phyloP scores from a whole-genome alignment of 2,797 vertebrate genomes.

The Scolopax rusticola region DNA sequence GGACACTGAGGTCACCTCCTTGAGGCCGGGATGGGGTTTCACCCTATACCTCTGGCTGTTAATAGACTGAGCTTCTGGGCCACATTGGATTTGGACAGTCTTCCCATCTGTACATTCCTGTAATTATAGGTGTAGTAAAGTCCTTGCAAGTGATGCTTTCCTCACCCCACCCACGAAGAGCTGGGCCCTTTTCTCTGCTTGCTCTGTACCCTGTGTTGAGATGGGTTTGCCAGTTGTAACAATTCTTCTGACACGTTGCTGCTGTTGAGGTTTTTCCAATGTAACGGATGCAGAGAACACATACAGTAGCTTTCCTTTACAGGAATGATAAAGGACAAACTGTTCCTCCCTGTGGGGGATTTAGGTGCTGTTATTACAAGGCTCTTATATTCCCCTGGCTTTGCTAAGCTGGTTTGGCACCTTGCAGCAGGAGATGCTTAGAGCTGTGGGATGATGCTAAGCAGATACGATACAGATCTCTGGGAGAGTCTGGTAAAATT shows the following conservation, averaged over 20 bases:
- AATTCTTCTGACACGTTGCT: neutral
- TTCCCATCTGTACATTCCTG: neutral
- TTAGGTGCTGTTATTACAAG: neutral
- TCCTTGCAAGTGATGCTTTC: neutral
- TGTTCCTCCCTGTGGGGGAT: neutral
- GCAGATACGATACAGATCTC: neutral
- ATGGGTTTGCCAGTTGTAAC: neutral
- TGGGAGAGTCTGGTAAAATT: neutral
- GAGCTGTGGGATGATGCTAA: neutral
- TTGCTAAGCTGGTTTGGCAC: neutral
- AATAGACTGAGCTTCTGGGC: neutral
- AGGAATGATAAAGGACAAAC: neutral
- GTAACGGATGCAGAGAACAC: neutral
- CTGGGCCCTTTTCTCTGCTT: neutral
- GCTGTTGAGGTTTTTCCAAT: neutral
- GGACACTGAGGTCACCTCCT: neutral
- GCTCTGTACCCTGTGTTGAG: rapidly evolving
- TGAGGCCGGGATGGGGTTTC: neutral
- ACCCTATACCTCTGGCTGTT: neutral
- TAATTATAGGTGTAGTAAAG: neutral
- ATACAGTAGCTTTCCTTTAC: neutral
- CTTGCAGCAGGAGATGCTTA: neutral
- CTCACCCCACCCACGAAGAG: neutral
- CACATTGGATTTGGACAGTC: neutral
- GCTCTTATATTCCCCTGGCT: neutral